Conservation (phyloP, 1,140 invertebrate species). For the Lethrus apterus region DNA sequence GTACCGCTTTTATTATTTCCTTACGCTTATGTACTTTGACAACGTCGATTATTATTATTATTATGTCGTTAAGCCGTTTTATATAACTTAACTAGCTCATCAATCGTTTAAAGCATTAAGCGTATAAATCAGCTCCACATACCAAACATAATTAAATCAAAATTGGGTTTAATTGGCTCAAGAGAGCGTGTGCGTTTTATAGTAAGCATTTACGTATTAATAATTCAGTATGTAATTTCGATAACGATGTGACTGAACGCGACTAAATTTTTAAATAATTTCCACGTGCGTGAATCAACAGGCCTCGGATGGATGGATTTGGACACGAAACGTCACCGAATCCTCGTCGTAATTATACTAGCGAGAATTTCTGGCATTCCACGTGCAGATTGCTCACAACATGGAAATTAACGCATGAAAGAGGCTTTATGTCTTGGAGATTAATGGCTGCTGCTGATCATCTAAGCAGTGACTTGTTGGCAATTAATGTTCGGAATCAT, state of each 20-base stretch:
- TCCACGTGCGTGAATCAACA: conserved; percentile 12
- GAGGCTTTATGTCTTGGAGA: conserved; percentile 17
- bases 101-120: too few relatives aligned
- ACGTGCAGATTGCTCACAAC: conserved; percentile 24
- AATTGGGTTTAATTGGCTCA: conserved; percentile 4
- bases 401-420: conserved; percentile 29
- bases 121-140: too few relatives aligned
- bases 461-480: conserved; percentile 13
- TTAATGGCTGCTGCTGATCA: conserved; percentile 20
- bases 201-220: conserved; percentile 10
- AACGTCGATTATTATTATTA: too few relatives aligned
- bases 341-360: conserved; percentile 20
- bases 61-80: too few relatives aligned
- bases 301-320: conserved; percentile 11
- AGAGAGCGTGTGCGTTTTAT: background rate
- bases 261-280: too few relatives aligned
- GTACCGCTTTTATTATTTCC: too few relatives aligned
- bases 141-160: conserved; percentile 9
- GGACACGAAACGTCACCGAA: conserved; percentile 5
- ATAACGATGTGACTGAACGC: conserved; percentile 2
- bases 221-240: conserved; percentile 6
- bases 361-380: conserved; percentile 25
- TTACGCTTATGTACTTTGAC: too few relatives aligned
- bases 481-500: conserved; percentile 12
- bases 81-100: too few relatives aligned